A percentile compares a stretch with the other conserved stretches of the same genome.
phyloP scores from a whole-genome alignment of 2,113 vertebrate genomes.

The Eidolon helvum region DNA sequence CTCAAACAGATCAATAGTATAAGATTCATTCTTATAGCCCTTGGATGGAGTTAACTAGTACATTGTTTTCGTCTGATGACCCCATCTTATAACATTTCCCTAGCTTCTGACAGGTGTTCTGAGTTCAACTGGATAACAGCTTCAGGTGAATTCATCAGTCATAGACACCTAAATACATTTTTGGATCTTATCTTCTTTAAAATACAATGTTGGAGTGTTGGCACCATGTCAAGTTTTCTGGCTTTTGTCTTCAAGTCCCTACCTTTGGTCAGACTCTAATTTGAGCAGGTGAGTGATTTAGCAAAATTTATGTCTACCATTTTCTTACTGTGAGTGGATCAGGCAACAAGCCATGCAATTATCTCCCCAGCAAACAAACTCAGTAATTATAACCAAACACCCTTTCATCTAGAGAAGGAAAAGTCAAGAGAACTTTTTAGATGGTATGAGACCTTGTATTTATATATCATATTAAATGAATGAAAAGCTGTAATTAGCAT shows the following conservation, averaged over 20 bases:
- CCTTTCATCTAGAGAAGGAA: constrained; percentile 58
- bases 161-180: constrained; percentile 52
- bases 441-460: neutral
- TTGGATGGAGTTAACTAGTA: constrained; percentile 14
- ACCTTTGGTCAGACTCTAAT: constrained; percentile 54
- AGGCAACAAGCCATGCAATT: constrained; percentile 66
- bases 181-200: neutral
- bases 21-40: constrained; percentile 46
- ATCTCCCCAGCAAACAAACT: constrained; percentile 57
- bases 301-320: neutral
- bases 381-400: constrained; percentile 54
- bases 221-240: constrained; percentile 39
- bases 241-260: constrained; percentile 41
- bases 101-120: constrained; percentile 67
- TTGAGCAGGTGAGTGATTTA: constrained; percentile 64
- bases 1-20: constrained; percentile 34
- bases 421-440: constrained; percentile 37
- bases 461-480: constrained; percentile 24
- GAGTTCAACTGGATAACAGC: constrained; percentile 57
- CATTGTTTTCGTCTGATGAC: neutral
- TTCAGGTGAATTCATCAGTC: constrained; percentile 64
- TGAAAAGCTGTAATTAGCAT: constrained; percentile 1
- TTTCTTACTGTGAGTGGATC: constrained; percentile 60
- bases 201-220: neutral
- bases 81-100: neutral